phyloP scores from a whole-genome alignment of 2,113 vertebrate species.

The Gymnobelideus leadbeateri region DNA sequence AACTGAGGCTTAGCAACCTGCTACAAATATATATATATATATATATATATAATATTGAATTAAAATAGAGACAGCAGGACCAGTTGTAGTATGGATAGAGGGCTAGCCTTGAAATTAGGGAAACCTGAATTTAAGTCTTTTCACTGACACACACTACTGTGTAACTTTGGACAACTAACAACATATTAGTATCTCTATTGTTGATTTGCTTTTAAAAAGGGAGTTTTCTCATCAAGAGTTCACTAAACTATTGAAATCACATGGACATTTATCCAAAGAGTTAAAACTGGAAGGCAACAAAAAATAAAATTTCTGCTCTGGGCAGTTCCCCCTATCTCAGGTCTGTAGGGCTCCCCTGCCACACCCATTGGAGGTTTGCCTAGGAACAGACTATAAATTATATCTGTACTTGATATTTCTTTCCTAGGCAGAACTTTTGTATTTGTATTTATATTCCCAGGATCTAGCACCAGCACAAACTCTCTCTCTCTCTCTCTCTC shows the following conservation, averaged over 20 bases:
- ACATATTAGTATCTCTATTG: background rate
- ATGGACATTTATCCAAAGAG: background rate
- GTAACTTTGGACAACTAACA: background rate
- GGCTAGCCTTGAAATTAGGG: background rate
- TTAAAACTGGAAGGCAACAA: background rate
- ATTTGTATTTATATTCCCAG: no score
- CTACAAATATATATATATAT: no score
- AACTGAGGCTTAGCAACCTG: background rate
- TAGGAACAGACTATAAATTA: background rate
- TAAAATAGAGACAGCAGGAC: background rate
- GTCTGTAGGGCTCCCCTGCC: background rate
- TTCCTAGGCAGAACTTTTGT: no score
- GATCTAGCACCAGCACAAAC: no score
- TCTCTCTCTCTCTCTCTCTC: no score
- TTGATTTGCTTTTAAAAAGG: background rate
- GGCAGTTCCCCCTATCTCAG: background rate
- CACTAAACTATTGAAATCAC: background rate
- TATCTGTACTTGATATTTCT: background rate
- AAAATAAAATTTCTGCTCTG: background rate
- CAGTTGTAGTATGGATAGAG: background rate
- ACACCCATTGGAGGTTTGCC: background rate
- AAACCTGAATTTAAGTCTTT: background rate
- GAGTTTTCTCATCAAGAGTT: background rate
- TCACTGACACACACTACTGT: background rate
- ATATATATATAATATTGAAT: background rate